Base-by-base conservation (phyloP, 2,797 vertebrate species). In the Chrysocyon brachyurus region DNA sequence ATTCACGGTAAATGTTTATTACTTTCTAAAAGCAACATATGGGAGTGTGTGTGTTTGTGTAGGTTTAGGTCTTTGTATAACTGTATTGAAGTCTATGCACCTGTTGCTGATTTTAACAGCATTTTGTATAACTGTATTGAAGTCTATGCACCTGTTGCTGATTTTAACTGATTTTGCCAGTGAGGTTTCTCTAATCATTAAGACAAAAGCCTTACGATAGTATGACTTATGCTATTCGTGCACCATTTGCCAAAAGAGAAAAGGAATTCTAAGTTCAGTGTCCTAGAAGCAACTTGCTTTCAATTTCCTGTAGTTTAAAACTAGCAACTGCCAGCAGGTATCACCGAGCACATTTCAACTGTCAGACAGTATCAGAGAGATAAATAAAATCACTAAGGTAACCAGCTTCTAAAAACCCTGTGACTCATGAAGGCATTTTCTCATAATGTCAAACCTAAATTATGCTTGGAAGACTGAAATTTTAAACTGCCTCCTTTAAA, bases 361-460 rank as follows among this genome's bases (percentile, higher is more conserved):
- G 97, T 82, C 96, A 97, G 90, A 77, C 93, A 77, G 57, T 52
- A 59, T 91, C 96, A 59, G 87, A 92, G 88, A 87, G 92, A 96
- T 24, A 94, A 97, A 95, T 90, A 97, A 96, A 96, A 96, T 96
- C 95, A 88, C 90, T 92, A 91, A 96, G 97, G 94, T 92, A 98
- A 96, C 95, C 33, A 87, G 56, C 85, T 85, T 90, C 92, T 83
- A 33, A 96, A 93, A 90, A 24, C 56, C 33, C 61, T 49, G 11
- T 61, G 84, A 96, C 96, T 97, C 94, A 94, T 4, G 92, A 88
- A 92, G 77, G 79, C 92, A 72, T 96, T 89, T 97, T 92, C 85
- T 87, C 61, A 90, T 84, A 92, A 96, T 46, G 24, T 86, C 97
- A 97, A 91, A 88, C 66, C 46, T 64, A 94, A 97, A 92, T 96